Percentiles rank a stretch among this genome's conserved stretches.
Evolutionary conservation across 2,888 invertebrate genomes (phyloP).

Genomic region (Octonoba sinensis): DNA sequence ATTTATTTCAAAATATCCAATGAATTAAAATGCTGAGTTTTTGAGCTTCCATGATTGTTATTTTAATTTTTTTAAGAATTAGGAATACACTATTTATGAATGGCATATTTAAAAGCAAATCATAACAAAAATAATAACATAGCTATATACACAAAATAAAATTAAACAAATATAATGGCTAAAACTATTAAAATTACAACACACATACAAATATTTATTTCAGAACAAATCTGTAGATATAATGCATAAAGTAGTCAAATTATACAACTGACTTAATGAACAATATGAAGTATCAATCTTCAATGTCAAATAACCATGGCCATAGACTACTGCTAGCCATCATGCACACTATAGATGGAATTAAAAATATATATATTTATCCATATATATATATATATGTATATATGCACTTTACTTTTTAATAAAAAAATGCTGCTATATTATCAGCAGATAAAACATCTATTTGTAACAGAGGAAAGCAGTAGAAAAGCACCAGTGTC

Average conservation of each 20-base stretch:
- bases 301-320: conserved; percentile 16
- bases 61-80: too few species aligned
- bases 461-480: conserved; percentile 23
- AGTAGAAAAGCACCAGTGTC: conserved; percentile 21
- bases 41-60: too few species aligned
- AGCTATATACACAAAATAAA: conserved; percentile 13
- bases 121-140: too few species aligned
- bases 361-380: conserved; percentile 20
- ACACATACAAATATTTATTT: conserved; percentile 14
- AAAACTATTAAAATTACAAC: not conserved
- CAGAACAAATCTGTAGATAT: not conserved
- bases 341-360: conserved; percentile 22
- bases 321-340: conserved; percentile 21
- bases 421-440: conserved; percentile 19
- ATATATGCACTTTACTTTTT: not conserved
- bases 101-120: too few species aligned
- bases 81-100: too few species aligned
- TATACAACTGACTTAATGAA: conserved; percentile 15
- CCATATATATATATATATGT: too few species aligned
- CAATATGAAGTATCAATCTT: conserved; percentile 1
- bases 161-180: not conserved
- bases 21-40: too few species aligned
- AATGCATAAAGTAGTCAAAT: conserved; percentile 11
- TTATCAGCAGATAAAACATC: conserved; percentile 8
- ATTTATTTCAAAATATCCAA: too few species aligned